These are phyloP conservation scores for Antheraea assamensis DNA, from an alignment of 2,888 invertebrate genomes.

Conservation along the genomic window DNA sequence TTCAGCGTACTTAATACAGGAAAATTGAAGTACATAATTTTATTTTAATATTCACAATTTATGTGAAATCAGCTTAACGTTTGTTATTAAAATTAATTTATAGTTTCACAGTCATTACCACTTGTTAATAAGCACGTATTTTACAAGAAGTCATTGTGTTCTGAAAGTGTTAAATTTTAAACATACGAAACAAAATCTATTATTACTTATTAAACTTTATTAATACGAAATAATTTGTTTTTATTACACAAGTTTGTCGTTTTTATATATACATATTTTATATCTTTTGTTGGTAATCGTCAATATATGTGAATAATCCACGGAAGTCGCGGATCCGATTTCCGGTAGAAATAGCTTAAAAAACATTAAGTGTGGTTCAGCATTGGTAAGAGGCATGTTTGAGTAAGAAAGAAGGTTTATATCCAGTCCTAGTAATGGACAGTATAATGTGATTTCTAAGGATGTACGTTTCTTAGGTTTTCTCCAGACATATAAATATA, in stretches of 20 bases:
- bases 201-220: no score
- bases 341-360: neutral
- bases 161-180: neutral
- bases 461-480: no score
- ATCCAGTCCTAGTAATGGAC: neutral
- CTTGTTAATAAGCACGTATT: no score
- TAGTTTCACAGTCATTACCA: neutral
- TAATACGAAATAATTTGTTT: no score
- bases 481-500: no score
- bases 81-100: neutral
- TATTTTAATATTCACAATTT: neutral
- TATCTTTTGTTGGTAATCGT: neutral
- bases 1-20: neutral
- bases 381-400: neutral
- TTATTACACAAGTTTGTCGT: neutral
- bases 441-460: neutral
- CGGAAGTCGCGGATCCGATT: neutral
- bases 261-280: neutral
- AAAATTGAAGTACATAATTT: neutral
- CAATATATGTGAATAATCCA: neutral
- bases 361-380: neutral
- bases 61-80: neutral
- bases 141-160: neutral
- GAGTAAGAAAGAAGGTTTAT: neutral
- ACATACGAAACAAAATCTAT: neutral